These are phyloP conservation scores for Lycocorax pyrrhopterus DNA, from an alignment of 2,113 vertebrate genomes.

Conservation along the genomic window DNA sequence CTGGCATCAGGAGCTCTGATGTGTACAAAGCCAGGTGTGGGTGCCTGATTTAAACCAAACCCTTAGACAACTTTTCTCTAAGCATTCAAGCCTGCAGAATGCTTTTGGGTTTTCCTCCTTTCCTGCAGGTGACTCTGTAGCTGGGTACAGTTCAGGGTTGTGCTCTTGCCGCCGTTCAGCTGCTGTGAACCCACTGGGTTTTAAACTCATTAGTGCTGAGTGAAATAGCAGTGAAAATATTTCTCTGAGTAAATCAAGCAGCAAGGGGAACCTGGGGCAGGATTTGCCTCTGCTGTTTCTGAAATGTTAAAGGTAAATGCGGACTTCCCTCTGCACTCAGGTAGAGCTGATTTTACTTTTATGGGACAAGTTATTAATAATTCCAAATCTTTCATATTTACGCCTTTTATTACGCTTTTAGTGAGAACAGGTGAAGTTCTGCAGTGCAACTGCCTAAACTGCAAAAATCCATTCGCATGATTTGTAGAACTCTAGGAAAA, in stretches of 20 bases:
- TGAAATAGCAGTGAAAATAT: neutral
- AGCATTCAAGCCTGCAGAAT: neutral
- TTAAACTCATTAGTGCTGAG: neutral
- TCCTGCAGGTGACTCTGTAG: neutral
- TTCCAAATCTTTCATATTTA: neutral
- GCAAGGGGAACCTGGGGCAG: neutral
- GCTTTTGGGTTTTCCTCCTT: neutral
- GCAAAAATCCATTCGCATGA: neutral
- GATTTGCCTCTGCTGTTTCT: neutral
- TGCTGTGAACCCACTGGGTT: neutral
- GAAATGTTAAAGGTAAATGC: neutral
- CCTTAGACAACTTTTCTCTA: neutral
- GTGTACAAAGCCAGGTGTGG: neutral
- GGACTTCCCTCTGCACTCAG: neutral
- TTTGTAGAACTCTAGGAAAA: neutral
- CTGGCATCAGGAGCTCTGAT: neutral
- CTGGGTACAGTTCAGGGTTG: neutral
- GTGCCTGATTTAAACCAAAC: neutral
- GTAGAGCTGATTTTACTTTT: neutral
- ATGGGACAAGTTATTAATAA: neutral
- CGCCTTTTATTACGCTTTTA: neutral
- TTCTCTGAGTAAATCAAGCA: neutral
- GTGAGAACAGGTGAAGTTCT: neutral
- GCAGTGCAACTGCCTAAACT: neutral
- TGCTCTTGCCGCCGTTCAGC: fast-evolving